phyloP scores from a whole-genome alignment of 2,113 vertebrate genomes.

The Oplegnathus fasciatus region DNA sequence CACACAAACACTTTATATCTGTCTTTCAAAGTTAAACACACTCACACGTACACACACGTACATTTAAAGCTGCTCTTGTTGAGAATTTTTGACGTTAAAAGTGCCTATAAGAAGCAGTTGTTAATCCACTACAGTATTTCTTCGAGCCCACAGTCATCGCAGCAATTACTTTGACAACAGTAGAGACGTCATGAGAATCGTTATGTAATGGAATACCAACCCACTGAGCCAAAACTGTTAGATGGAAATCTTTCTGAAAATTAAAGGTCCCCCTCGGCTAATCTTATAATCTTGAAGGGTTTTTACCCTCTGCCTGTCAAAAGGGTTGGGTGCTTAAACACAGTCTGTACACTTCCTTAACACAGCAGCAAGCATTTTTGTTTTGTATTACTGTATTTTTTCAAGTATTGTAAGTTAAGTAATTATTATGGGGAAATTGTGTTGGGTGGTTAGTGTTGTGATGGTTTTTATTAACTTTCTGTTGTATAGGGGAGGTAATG shows the following conservation, averaged over 20 bases:
- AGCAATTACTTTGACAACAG: slow-evolving; percentile 3
- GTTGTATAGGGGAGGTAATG: not conserved
- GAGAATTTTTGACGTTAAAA: not conserved
- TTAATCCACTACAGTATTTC: too few relatives aligned
- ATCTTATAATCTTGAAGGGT: slow-evolving; percentile 65
- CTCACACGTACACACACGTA: not conserved
- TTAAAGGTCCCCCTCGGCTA: slow-evolving; percentile 45
- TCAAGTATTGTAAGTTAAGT: not conserved
- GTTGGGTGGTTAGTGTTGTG: not conserved
- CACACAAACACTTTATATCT: not conserved
- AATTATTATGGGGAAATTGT: not conserved
- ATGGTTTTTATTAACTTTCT: not conserved
- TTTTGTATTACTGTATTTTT: not conserved
- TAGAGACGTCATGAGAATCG: not conserved
- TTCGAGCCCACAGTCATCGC: slow-evolving; percentile 9
- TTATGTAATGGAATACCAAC: slow-evolving; percentile 27
- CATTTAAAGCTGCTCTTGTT: not conserved
- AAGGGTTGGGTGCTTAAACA: slow-evolving; percentile 9
- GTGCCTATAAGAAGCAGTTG: not conserved
- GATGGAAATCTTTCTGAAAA: slow-evolving; percentile 55
- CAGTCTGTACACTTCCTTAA: not conserved
- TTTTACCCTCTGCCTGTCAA: slow-evolving; percentile 38
- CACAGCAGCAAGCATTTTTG: not conserved
- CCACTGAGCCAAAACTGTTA: slow-evolving; percentile 34
- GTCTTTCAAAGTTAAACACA: not conserved